Conservation (phyloP, 2,888 invertebrate species). For the Cenopis cana region DNA sequence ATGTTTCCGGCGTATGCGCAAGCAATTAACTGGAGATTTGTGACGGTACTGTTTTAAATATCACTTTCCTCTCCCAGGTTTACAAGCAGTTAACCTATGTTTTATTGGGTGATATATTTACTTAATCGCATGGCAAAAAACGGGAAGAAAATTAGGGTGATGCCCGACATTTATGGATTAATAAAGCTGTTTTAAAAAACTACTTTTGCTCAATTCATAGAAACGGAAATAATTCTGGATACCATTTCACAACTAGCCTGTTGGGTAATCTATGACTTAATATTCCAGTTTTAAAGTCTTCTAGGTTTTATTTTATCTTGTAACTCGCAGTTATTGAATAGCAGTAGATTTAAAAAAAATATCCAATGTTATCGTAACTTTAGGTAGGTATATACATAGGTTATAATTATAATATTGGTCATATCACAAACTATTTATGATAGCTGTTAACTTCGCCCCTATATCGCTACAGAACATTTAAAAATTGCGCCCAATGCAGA, state of each 20-base stretch:
- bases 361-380: too few relatives aligned
- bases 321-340: too few relatives aligned
- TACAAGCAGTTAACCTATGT: conserved; percentile 40
- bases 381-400: too few relatives aligned
- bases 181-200: neutral
- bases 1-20: conserved; percentile 74
- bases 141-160: neutral
- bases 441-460: too few relatives aligned
- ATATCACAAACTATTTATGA: too few relatives aligned
- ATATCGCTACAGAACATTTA: too few relatives aligned
- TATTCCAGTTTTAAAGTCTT: neutral
- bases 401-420: too few relatives aligned
- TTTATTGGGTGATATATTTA: conserved; percentile 24
- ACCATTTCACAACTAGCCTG: neutral
- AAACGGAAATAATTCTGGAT: too few relatives aligned
- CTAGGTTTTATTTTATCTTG: too few relatives aligned
- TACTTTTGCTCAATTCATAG: too few relatives aligned
- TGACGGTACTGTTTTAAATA: conserved; percentile 45
- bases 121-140: neutral
- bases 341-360: too few relatives aligned
- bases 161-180: neutral
- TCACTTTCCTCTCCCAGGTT: conserved; percentile 32
- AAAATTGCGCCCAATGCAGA: neutral
- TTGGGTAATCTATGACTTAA: neutral
- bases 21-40: conserved; percentile 57